Percentiles rank a stretch among this genome's conserved stretches.
Conservation (phyloP, 2,888 invertebrate species). For the Bombylius discolor region DNA sequence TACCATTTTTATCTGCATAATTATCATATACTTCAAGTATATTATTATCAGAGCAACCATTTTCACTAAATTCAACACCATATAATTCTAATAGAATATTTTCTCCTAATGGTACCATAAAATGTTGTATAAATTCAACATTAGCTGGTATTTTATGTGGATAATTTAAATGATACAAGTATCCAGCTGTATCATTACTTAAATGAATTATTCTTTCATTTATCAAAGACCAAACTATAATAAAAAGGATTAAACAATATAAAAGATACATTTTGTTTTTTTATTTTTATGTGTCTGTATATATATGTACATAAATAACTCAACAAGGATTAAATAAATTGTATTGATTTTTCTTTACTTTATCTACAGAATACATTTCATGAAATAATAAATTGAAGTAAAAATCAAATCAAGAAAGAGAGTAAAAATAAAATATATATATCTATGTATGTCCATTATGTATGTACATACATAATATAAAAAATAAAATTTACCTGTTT, state of each 20-base stretch:
- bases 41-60: constrained; percentile 38
- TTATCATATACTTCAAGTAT: constrained; percentile 51
- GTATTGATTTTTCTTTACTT: too few relatives aligned
- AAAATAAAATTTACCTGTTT: constrained; percentile 40
- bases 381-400: too few relatives aligned
- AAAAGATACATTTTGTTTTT: too few relatives aligned
- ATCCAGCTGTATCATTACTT: constrained; percentile 37
- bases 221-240: constrained; percentile 25
- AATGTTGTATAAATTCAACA: constrained; percentile 42
- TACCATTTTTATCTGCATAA: constrained; percentile 58
- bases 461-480: not conserved
- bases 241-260: not conserved
- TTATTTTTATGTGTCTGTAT: too few relatives aligned
- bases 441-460: too few relatives aligned
- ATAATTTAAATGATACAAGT: constrained; percentile 44
- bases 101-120: constrained; percentile 44
- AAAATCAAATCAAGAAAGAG: too few relatives aligned
- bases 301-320: too few relatives aligned
- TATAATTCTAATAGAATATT: constrained; percentile 40
- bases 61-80: constrained; percentile 37
- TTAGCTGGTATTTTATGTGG: constrained; percentile 41
- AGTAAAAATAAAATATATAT: too few relatives aligned
- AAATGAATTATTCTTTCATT: constrained; percentile 39
- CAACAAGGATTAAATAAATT: too few relatives aligned
- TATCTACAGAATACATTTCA: too few relatives aligned